Conservation (phyloP, 2,113 vertebrate genomes). For the Cathartes aura region DNA sequence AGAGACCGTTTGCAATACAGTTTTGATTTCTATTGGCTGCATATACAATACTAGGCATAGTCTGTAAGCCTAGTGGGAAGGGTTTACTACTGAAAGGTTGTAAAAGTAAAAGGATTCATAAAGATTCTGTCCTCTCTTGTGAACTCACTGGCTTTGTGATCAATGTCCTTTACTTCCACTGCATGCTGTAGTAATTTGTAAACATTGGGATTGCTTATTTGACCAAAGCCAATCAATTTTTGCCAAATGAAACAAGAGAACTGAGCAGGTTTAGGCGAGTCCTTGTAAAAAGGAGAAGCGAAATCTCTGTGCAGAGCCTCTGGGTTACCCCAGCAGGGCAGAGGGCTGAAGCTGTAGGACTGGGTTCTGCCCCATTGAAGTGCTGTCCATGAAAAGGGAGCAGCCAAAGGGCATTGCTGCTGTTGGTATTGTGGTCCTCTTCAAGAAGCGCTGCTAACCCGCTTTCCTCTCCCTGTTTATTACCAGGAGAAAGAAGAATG, state of each 20-base stretch:
- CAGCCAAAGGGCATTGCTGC: neutral
- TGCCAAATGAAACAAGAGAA: neutral
- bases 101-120: conserved; percentile 42
- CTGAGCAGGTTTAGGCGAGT: neutral
- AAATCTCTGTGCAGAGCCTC: neutral
- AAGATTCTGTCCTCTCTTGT: neutral
- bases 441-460: neutral
- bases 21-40: neutral
- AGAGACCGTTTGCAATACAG: neutral
- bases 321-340: no score
- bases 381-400: neutral
- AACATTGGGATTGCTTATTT: conserved; percentile 43
- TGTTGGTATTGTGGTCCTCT: neutral
- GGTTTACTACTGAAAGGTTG: conserved; percentile 18
- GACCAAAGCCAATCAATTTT: conserved; percentile 24
- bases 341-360: neutral
- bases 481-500: neutral
- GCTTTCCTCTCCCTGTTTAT: neutral
- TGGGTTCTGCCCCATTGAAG: neutral
- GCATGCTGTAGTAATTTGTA: conserved; percentile 26
- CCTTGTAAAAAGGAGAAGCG: neutral
- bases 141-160: conserved; percentile 27
- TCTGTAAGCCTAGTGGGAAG: neutral
- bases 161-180: conserved; percentile 16
- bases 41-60: neutral